phyloP scores from a whole-genome alignment of 2,888 invertebrate species.

The Lycia hirtaria region DNA sequence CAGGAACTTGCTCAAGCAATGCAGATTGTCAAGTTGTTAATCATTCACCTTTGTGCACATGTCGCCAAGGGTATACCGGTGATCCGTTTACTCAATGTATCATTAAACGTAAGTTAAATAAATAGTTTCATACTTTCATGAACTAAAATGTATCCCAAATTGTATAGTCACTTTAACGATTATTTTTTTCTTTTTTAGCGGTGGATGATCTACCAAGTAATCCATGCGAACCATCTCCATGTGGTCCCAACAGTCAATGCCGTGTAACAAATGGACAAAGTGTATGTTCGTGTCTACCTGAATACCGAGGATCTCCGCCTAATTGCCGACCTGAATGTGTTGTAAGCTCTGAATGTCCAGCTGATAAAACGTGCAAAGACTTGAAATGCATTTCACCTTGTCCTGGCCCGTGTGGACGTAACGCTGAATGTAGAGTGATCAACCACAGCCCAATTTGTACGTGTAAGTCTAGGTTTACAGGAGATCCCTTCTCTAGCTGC shows the following conservation, averaged over 20 bases:
- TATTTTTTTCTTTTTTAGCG: slow-evolving; percentile 51
- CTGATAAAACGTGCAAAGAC: slow-evolving; percentile 87
- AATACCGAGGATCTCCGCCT: slow-evolving; percentile 88
- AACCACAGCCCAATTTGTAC: slow-evolving; percentile 90
- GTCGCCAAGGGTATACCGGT: slow-evolving; percentile 88
- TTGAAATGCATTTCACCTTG: slow-evolving; percentile 90
- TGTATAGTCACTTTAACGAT: background rate
- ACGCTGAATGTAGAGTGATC: slow-evolving; percentile 89
- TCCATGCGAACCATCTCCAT: slow-evolving; percentile 87
- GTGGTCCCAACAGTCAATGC: slow-evolving; percentile 88
- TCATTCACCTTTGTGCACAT: slow-evolving; percentile 89
- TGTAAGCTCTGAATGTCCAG: slow-evolving; percentile 88
- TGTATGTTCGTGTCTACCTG: slow-evolving; percentile 89
- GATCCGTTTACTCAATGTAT: slow-evolving; percentile 89
- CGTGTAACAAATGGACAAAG: slow-evolving; percentile 85
- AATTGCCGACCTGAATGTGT: slow-evolving; percentile 90
- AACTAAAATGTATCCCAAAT: background rate
- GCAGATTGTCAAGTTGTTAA: slow-evolving; percentile 91
- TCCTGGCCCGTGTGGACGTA: slow-evolving; percentile 89
- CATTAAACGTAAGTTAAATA: slow-evolving; percentile 62
- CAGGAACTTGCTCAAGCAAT: slow-evolving; percentile 91
- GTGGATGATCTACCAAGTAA: slow-evolving; percentile 65
- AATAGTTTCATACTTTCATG: background rate
- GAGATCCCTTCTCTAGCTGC: slow-evolving; percentile 89
- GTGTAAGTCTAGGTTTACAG: slow-evolving; percentile 86